Evolutionary conservation across 2,888 invertebrate genomes (phyloP).

Genomic region (Pilophorus perplexus): DNA sequence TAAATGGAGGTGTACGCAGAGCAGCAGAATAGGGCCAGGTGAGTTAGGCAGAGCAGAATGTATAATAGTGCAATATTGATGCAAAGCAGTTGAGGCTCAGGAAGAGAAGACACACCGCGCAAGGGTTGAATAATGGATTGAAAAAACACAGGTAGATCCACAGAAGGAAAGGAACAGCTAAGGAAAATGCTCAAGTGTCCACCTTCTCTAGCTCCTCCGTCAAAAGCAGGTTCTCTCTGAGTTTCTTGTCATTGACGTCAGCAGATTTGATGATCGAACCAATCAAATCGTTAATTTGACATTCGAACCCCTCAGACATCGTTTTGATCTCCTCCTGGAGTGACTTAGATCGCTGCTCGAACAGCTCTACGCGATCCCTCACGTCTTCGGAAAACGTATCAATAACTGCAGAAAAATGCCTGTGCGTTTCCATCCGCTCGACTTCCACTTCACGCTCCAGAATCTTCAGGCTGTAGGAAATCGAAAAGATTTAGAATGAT

Average conservation of each 20-base stretch:
- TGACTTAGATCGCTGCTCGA: slow-evolving; percentile 27
- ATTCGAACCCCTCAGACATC: slow-evolving; percentile 43
- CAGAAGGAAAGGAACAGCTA: no score
- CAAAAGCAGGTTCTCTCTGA: slow-evolving; percentile 36
- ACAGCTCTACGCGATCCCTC: slow-evolving; percentile 36
- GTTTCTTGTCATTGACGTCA: slow-evolving; percentile 35
- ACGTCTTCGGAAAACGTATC: slow-evolving; percentile 37
- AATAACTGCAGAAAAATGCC: slow-evolving; percentile 33
- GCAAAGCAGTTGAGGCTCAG: no score
- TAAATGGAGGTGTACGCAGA: no score
- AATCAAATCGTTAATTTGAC: slow-evolving; percentile 38
- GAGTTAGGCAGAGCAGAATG: no score
- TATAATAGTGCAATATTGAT: no score
- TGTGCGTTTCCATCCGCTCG: slow-evolving; percentile 26
- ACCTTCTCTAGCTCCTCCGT: slow-evolving; percentile 39
- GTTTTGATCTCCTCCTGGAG: slow-evolving; percentile 35
- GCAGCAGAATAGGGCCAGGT: no score
- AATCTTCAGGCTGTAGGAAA: no score
- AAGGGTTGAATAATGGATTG: no score
- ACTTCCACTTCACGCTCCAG: slow-evolving; percentile 41
- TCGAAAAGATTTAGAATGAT: no score
- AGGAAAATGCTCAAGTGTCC: no score
- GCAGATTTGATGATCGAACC: slow-evolving; percentile 32
- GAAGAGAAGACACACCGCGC: no score
- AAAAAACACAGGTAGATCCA: no score